Conservation (phyloP, 2,797 vertebrate species). For the Hyperoplus lanceolatus region DNA sequence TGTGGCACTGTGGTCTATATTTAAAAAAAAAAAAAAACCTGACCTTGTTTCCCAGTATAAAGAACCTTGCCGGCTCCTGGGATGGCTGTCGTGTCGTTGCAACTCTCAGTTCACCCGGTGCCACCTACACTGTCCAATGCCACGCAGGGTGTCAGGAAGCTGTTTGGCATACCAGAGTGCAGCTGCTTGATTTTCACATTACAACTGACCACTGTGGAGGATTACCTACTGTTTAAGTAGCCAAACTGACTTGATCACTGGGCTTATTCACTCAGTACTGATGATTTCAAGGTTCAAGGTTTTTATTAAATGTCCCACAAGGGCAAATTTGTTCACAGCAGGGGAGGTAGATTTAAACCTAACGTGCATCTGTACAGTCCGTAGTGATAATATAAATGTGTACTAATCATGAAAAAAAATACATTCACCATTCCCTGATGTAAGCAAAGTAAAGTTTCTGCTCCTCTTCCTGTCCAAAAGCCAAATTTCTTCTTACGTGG, state of each 20-base stretch:
- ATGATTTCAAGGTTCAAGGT: conserved; percentile 38
- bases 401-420: not conserved
- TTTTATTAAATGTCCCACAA: too few relatives aligned
- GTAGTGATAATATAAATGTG: not conserved
- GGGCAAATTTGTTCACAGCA: too few relatives aligned
- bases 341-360: too few relatives aligned
- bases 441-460: not conserved
- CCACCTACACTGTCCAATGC: conserved; percentile 61
- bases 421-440: not conserved
- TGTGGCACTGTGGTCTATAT: conserved; percentile 74
- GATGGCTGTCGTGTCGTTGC: conserved; percentile 62
- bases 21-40: conserved; percentile 67
- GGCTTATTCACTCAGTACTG: conserved; percentile 72
- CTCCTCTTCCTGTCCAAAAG: not conserved
- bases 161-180: conserved; percentile 68
- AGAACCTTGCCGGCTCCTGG: conserved; percentile 64
- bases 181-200: conserved; percentile 86
- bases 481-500: conserved; percentile 17
- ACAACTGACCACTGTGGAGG: conserved; percentile 58
- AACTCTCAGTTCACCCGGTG: conserved; percentile 49
- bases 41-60: conserved; percentile 81
- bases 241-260: conserved; percentile 39
- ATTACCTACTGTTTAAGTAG: conserved; percentile 71
- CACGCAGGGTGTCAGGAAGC: conserved; percentile 38
- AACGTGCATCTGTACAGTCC: not conserved